A percentile compares a stretch with the other conserved stretches of the same genome.
Conservation (phyloP, 2,888 invertebrate species). For the Ormyrus pomaceus region DNA sequence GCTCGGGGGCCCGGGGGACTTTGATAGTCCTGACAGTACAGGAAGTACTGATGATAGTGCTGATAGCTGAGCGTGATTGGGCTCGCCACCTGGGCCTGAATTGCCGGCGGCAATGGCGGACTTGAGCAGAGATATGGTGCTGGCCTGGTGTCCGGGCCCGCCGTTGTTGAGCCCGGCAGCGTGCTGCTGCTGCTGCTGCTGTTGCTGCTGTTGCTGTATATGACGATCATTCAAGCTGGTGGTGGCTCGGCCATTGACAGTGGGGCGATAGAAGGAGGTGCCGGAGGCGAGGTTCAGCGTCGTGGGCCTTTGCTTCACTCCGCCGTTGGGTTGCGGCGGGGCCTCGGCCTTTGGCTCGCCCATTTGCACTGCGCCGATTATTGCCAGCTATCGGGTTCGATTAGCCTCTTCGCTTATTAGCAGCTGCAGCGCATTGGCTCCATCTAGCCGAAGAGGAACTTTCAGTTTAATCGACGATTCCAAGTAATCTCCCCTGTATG, state of each 20-base stretch:
- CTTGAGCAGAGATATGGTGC: conserved; percentile 49
- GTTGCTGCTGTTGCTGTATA: conserved; percentile 67
- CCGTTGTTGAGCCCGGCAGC: conserved; percentile 43
- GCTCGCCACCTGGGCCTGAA: conserved; percentile 56
- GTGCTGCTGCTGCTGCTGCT: conserved; percentile 60
- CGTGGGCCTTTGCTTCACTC: conserved; percentile 73
- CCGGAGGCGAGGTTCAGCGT: conserved; percentile 72
- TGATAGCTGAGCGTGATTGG: conserved; percentile 65
- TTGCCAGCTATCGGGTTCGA: conserved; percentile 8
- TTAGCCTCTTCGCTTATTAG: conserved; percentile 4
- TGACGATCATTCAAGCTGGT: conserved; percentile 71
- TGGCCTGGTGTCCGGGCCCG: conserved; percentile 52
- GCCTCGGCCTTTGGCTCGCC: conserved; percentile 72
- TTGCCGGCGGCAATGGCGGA: conserved; percentile 39
- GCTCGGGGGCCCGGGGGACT: conserved; percentile 13
- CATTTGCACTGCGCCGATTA: conserved; percentile 67
- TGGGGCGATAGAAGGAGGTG: conserved; percentile 72
- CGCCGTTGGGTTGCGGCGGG: conserved; percentile 73
- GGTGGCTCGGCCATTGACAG: conserved; percentile 69
- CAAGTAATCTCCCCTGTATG: not conserved
- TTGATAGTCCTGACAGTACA: conserved; percentile 67
- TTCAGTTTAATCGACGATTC: not conserved
- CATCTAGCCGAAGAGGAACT: conserved; percentile 35
- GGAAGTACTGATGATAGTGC: conserved; percentile 68
- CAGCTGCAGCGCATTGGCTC: not conserved